A percentile compares a stretch with the other conserved stretches of the same genome.
phyloP scores from a whole-genome alignment of 2,888 invertebrate genomes.

The Hyppa rectilinea region DNA sequence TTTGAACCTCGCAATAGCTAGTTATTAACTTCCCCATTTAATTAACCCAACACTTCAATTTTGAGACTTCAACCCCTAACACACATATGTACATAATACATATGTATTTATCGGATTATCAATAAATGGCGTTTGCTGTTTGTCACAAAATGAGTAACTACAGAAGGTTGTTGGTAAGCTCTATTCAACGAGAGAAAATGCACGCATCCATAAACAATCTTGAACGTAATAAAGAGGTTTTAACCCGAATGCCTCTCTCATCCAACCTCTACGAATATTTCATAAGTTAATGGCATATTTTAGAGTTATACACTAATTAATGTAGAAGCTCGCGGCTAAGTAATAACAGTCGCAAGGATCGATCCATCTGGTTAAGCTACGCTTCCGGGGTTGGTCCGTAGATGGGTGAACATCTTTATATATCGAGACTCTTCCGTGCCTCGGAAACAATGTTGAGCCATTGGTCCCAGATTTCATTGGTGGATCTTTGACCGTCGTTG shows the following conservation, averaged over 20 bases:
- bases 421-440: too few species aligned
- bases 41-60: slow-evolving; percentile 30
- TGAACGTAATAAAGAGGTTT: neutral
- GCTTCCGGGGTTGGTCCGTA: too few species aligned
- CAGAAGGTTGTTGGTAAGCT: neutral
- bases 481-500: too few species aligned
- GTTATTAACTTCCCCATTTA: slow-evolving; percentile 18
- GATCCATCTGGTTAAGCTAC: too few species aligned
- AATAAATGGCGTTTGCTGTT: slow-evolving; percentile 46
- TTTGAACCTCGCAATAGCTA: neutral
- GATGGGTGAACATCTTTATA: too few species aligned
- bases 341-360: too few species aligned
- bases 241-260: neutral
- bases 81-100: too few species aligned
- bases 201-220: neutral
- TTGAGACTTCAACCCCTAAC: slow-evolving; percentile 19
- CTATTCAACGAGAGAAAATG: neutral
- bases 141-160: slow-evolving; percentile 6
- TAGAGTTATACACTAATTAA: neutral
- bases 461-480: too few species aligned
- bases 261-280: too few species aligned
- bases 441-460: too few species aligned
- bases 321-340: too few species aligned
- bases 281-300: neutral
- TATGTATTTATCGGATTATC: slow-evolving; percentile 46